Conservation (phyloP, 2,888 invertebrate genomes). For the Carpatolechia fugitivella region DNA sequence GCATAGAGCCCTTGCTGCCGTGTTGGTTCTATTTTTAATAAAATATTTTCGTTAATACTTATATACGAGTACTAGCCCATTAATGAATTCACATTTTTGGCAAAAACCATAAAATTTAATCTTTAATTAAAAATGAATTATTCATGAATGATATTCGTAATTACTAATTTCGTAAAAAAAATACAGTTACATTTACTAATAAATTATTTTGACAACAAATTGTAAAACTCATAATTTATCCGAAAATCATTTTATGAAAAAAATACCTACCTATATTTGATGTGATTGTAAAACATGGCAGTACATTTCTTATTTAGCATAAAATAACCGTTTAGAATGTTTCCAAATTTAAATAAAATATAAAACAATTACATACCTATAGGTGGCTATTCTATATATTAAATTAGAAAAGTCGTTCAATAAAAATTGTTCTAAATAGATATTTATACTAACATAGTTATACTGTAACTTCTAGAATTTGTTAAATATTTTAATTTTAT, state of each 20-base stretch:
- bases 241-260: too few relatives aligned
- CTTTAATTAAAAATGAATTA: too few relatives aligned
- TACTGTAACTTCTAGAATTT: constrained; percentile 61
- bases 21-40: constrained; percentile 45
- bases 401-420: constrained; percentile 68
- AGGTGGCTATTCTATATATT: constrained; percentile 55
- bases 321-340: constrained; percentile 48
- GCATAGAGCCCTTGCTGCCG: constrained; percentile 67
- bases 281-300: background rate
- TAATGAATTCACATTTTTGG: too few relatives aligned
- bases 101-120: too few relatives aligned
- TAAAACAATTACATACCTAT: constrained; percentile 48
- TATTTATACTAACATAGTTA: constrained; percentile 57
- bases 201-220: too few relatives aligned
- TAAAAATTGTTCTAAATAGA: constrained; percentile 69
- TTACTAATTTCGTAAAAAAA: too few relatives aligned
- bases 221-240: too few relatives aligned
- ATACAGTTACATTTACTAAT: too few relatives aligned
- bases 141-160: too few relatives aligned
- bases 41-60: too few relatives aligned
- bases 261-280: too few relatives aligned
- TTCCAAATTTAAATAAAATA: constrained; percentile 41
- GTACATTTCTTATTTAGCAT: constrained; percentile 39
- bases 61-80: too few relatives aligned
- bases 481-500: constrained; percentile 65